These are phyloP conservation scores for Rhinogobio ventralis DNA, from an alignment of 2,797 vertebrate genomes.

Conservation along the genomic window DNA sequence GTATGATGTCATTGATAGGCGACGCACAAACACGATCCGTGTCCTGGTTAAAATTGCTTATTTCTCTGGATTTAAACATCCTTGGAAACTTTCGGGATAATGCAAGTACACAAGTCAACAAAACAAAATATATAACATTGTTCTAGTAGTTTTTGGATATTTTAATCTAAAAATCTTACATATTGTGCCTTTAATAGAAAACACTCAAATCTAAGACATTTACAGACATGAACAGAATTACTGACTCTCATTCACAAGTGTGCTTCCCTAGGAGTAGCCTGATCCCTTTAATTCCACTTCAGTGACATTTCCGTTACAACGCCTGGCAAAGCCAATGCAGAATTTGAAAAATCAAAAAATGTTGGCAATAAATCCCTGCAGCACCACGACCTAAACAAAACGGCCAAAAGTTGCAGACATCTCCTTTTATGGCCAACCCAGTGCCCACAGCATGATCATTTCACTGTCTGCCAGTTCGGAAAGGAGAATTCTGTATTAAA, in stretches of 20 bases:
- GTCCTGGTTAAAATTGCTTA: no score
- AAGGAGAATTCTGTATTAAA: not conserved
- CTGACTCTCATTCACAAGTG: not conserved
- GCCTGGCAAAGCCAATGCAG: not conserved
- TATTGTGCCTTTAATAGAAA: not conserved
- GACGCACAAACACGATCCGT: no score
- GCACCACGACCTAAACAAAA: constrained; percentile 45
- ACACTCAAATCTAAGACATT: not conserved
- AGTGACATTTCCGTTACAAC: constrained; percentile 12
- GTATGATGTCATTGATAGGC: no score
- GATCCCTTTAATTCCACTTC: constrained; percentile 27
- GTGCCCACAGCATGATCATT: constrained; percentile 19
- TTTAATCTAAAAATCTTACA: no score
- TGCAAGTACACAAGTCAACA: no score
- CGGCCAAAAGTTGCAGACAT: constrained; percentile 31
- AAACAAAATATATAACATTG: no score
- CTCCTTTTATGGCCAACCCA: constrained; percentile 59
- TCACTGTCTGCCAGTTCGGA: constrained; percentile 18
- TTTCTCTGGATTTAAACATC: no score
- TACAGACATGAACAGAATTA: not conserved
- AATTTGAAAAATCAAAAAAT: constrained; percentile 40
- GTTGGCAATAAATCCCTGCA: constrained; percentile 47
- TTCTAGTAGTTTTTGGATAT: no score
- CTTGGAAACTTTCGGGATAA: no score
- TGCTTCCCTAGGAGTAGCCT: not conserved